These are phyloP conservation scores for Pygoscelis antarcticus DNA, from an alignment of 2,113 vertebrate species.

Conservation along the genomic window DNA sequence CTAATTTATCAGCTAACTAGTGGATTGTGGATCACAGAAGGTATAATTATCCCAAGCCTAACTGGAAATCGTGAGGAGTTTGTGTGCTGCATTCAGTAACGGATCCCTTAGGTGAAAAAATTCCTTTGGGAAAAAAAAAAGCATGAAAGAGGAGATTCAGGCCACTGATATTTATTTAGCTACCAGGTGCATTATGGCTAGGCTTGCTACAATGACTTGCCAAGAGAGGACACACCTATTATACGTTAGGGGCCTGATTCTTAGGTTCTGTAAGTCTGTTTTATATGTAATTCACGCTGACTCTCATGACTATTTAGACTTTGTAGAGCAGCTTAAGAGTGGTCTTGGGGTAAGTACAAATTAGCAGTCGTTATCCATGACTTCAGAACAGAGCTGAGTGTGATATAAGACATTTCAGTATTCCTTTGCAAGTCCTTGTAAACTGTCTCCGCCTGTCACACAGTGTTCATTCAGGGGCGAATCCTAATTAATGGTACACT, in stretches of 20 bases:
- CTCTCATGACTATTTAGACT: background rate
- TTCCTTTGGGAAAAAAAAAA: background rate
- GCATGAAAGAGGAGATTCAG: background rate
- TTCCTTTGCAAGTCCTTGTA: background rate
- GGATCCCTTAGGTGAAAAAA: background rate
- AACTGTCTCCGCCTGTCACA: background rate
- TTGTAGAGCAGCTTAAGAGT: background rate
- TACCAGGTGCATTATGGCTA: background rate
- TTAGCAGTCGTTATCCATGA: background rate
- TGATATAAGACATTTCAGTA: background rate
- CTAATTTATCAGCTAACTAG: constrained; percentile 30
- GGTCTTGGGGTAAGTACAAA: background rate
- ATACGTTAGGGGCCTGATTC: background rate
- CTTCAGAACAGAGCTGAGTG: background rate
- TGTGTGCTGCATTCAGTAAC: background rate
- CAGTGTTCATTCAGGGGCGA: background rate
- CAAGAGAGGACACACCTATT: background rate
- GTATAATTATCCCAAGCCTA: constrained; percentile 10
- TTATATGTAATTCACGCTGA: background rate
- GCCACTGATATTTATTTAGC: background rate
- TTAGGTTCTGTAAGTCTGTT: background rate
- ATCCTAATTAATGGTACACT: background rate
- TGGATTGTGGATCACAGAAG: constrained; percentile 12
- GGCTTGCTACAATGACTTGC: background rate
- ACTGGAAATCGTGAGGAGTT: background rate